These are phyloP conservation scores for Marasmarcha lunaedactyla DNA, from an alignment of 2,888 invertebrate genomes.

Conservation along the genomic window DNA sequence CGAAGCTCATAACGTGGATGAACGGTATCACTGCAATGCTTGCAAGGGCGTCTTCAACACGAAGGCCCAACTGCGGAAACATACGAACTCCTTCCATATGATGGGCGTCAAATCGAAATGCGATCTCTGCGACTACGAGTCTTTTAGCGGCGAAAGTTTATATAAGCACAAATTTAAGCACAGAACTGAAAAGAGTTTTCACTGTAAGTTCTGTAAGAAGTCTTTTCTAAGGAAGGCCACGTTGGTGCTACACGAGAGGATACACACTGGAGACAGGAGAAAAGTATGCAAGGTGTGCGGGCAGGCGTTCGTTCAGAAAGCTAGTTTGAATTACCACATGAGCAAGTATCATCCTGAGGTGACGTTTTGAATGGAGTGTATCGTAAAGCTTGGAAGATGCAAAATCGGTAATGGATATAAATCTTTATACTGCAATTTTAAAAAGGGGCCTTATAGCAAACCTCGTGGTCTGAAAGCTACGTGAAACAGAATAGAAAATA, in stretches of 20 bases:
- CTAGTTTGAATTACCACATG: conserved; percentile 57
- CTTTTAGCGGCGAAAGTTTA: conserved; percentile 33
- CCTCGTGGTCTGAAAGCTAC: too few species aligned
- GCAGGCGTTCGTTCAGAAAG: conserved; percentile 56
- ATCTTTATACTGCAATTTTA: too few species aligned
- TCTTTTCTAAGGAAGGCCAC: conserved; percentile 45
- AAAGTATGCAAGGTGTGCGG: conserved; percentile 45
- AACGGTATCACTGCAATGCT: conserved; percentile 43
- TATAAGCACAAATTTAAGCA: conserved; percentile 53
- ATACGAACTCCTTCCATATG: conserved; percentile 48
- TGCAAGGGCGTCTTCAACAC: conserved; percentile 42
- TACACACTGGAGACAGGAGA: conserved; percentile 47
- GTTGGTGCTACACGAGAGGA: conserved; percentile 38
- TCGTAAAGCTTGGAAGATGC: conserved; percentile 7
- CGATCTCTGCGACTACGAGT: conserved; percentile 41
- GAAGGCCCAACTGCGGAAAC: conserved; percentile 32
- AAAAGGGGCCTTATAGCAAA: too few species aligned
- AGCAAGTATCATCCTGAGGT: conserved; percentile 52
- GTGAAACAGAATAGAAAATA: too few species aligned
- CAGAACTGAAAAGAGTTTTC: conserved; percentile 43
- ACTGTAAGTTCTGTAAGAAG: conserved; percentile 53
- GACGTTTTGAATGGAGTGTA: conserved; percentile 34
- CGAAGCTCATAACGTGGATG: conserved; percentile 37
- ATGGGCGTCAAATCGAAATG: conserved; percentile 41
- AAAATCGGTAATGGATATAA: too few species aligned